Percentiles rank a stretch among this genome's conserved stretches.
These are phyloP conservation scores for Acromyrmex echinatior DNA, from an alignment of 1,140 invertebrate genomes.

Conservation along the genomic window DNA sequence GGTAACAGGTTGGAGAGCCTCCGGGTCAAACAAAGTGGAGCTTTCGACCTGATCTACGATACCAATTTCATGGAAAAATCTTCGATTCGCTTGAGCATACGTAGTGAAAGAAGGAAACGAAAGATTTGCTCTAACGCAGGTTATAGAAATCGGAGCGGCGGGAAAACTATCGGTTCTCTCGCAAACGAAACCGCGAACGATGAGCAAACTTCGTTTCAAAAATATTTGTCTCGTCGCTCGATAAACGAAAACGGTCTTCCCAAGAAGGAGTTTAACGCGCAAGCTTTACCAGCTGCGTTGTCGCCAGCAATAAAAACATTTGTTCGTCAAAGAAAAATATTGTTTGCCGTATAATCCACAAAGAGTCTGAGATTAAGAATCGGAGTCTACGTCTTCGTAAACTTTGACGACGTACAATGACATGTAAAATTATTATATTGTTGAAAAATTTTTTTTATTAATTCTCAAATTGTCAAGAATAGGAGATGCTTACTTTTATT, in stretches of 20 bases:
- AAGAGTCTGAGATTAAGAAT: slow-evolving; percentile 45
- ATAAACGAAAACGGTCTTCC: slow-evolving; percentile 51
- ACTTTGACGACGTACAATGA: not conserved
- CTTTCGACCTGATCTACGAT: slow-evolving; percentile 70
- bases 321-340: slow-evolving; percentile 37
- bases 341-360: slow-evolving; percentile 15
- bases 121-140: slow-evolving; percentile 53
- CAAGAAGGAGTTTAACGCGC: slow-evolving; percentile 43
- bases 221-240: slow-evolving; percentile 54
- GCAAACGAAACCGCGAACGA: slow-evolving; percentile 60
- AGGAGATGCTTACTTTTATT: not conserved
- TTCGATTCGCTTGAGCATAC: slow-evolving; percentile 46
- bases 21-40: slow-evolving; percentile 71
- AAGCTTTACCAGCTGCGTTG: slow-evolving; percentile 29
- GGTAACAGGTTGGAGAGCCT: slow-evolving; percentile 57
- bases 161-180: slow-evolving; percentile 46
- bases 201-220: slow-evolving; percentile 55
- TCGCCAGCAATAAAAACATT: slow-evolving; percentile 28
- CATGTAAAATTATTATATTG: not conserved
- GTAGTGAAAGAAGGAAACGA: slow-evolving; percentile 33
- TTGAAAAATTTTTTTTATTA: not conserved
- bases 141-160: slow-evolving; percentile 52
- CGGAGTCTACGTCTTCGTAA: not conserved
- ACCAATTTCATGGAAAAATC: slow-evolving; percentile 72
- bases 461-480: not conserved